These are phyloP conservation scores for Eurosta solidaginis DNA, from an alignment of 1,140 invertebrate species.

Conservation along the genomic window DNA sequence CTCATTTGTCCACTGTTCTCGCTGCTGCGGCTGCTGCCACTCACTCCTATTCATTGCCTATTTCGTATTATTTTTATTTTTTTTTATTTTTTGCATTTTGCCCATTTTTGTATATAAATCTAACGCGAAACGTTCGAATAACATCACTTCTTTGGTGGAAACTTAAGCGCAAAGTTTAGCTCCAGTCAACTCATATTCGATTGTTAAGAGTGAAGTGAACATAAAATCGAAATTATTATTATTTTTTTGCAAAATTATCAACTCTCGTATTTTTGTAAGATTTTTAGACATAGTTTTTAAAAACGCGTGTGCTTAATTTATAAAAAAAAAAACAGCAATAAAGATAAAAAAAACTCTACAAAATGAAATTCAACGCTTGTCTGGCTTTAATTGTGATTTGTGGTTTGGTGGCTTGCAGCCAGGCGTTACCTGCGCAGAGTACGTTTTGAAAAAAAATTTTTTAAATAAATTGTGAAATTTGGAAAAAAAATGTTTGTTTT, in stretches of 20 bases:
- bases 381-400: conserved; percentile 48
- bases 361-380: conserved; percentile 52
- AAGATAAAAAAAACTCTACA: conserved; percentile 29
- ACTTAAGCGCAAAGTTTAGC: conserved; percentile 60
- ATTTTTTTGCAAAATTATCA: conserved; percentile 32
- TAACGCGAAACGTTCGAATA: conserved; percentile 51
- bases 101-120: conserved; percentile 54
- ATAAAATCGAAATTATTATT: background rate
- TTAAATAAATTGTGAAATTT: conserved; percentile 8
- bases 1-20: too few species aligned
- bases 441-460: conserved; percentile 38
- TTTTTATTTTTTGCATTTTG: background rate
- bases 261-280: conserved; percentile 30
- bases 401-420: conserved; percentile 45
- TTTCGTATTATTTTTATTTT: too few species aligned
- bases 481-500: background rate
- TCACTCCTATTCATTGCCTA: background rate
- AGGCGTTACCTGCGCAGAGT: conserved; percentile 56
- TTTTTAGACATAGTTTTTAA: conserved; percentile 6
- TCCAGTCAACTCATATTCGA: conserved; percentile 49
- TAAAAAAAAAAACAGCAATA: background rate
- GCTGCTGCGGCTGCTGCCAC: background rate
- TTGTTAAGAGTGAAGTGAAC: conserved; percentile 23
- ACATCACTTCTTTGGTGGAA: conserved; percentile 60
- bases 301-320: background rate